Conservation (phyloP, 2,113 vertebrate species). For the Emydocephalus ijimae region DNA sequence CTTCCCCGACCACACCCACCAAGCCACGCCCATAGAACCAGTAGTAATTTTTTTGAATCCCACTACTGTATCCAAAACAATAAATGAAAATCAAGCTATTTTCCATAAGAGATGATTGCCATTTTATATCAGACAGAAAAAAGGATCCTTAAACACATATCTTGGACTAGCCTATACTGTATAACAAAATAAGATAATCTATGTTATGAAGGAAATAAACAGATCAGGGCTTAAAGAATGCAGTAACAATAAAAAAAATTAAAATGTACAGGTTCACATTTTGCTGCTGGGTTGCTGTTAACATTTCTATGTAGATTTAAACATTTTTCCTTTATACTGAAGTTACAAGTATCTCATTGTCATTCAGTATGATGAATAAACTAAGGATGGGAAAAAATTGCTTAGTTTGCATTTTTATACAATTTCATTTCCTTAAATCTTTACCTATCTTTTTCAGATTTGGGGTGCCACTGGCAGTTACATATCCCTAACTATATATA, state of each 20-base stretch:
- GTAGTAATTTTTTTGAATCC: too few species aligned
- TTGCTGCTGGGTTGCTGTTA: background rate
- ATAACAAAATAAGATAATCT: background rate
- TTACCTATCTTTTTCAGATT: background rate
- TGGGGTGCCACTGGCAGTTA: background rate
- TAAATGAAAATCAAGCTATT: background rate
- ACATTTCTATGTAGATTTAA: background rate
- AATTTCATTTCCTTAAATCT: background rate
- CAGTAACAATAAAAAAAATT: background rate
- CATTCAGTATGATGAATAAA: background rate
- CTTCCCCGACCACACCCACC: too few species aligned
- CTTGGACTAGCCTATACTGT: background rate
- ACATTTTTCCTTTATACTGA: background rate
- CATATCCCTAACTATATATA: background rate
- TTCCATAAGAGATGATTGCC: background rate
- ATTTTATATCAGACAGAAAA: background rate
- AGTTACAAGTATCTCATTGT: background rate
- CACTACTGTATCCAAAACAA: background rate
- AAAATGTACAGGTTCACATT: background rate
- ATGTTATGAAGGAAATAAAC: background rate
- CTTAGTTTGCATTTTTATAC: background rate
- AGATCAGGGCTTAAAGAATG: background rate
- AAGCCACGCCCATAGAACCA: too few species aligned
- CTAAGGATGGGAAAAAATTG: background rate
- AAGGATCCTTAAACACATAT: background rate